Base-by-base conservation (phyloP, 1,140 invertebrate species). In the Bombyx mandarina region DNA sequence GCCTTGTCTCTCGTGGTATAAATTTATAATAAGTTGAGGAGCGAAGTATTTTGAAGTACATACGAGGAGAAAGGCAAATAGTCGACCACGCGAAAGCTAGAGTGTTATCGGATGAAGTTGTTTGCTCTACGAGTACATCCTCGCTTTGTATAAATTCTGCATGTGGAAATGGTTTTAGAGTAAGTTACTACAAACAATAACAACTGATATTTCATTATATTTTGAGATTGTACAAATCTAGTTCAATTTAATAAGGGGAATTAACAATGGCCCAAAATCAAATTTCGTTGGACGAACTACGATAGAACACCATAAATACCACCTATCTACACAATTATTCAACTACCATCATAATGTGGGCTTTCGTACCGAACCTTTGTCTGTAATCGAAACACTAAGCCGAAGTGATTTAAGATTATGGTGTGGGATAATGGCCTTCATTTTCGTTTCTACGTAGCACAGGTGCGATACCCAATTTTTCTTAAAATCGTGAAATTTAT, bases 371-470 rank as follows among this genome's bases (percentile, higher is more conserved):
- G 78, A 76, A 71, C 78, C 80, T 83, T 83, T 83, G 77, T 82
- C 76, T 77, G 78, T 76, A 77, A 83, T 79, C 75, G 78, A 83
- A 81, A 79, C 71, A 78, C 77, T 83, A 79, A 81, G 77, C 77
- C 80, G 60, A 71, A 79, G 78, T 83, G 80, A 83, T 83, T 83
- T 83, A 83, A 79, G 80, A 79, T 83, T 81, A 83, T 82, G 75
- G 80, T 75, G 69, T 69, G 79, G 76, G 78, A 79, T 83, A 81
- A 83, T 79, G 69, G 73, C 72, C 58, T 73, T 73, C 78, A 81
- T 75, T 79, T 74, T 75, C 67, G 69, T 73, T 73, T 65, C 63
- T 56, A 61, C 69, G 70, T 60, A 63, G 67, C 67, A 71, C 75
- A 79, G 77, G 79, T 79, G 74, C 67, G 63, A 63, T 64, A 62